Evolutionary conservation across 2,888 invertebrate genomes (phyloP), one percentile per base, ranked within the genome.

Genomic region (Dendrolimus houi): DNA sequence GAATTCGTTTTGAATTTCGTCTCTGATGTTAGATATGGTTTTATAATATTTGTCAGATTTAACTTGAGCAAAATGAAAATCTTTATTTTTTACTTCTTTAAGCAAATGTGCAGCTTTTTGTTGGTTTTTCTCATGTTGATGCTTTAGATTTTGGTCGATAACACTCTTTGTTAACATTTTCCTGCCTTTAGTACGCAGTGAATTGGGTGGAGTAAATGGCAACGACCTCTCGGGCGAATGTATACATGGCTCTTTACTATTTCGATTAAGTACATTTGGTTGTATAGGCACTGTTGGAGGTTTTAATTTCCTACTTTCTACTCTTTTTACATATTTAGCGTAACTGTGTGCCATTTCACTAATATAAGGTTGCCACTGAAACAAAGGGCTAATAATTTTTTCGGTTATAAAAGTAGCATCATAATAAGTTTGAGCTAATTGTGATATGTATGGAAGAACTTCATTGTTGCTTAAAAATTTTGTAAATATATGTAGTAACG

Each of bases 391-490:
- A 29, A 92, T 78, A 55, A 93, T 88, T 62, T 87, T 85, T 52
- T 91, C 81, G 6, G 92, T 78, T 29, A 92, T 83, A 64, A 86
- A 93, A 42, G 75, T 81, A 53, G 86, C 85, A 59, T 92, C 92
- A 65, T 92, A 93, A 64, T 79, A 69, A 53, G 71, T 64, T 65
- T 90, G 86, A 42, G 90, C 92, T 59, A 85, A 75, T 75, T 89
- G 82, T 12, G 91, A 83, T 61, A 92, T 80, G 52, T 75, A 79
- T 52, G 83, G 72, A 55, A 92, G 71, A 56, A 85, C 81, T 67
- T 91, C 86, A 65, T 91, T 85, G 57, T 84, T 82, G 47, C 80
- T 77, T 55, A 92, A 76, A 69, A 85, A 91, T 55, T 77, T 77
- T 14, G 91, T 76, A 52, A 92, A 80, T 3, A 69, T 72, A 55